These are phyloP conservation scores for Petrocephalus microphthalmus DNA, from an alignment of 2,113 vertebrate genomes.

Conservation along the genomic window DNA sequence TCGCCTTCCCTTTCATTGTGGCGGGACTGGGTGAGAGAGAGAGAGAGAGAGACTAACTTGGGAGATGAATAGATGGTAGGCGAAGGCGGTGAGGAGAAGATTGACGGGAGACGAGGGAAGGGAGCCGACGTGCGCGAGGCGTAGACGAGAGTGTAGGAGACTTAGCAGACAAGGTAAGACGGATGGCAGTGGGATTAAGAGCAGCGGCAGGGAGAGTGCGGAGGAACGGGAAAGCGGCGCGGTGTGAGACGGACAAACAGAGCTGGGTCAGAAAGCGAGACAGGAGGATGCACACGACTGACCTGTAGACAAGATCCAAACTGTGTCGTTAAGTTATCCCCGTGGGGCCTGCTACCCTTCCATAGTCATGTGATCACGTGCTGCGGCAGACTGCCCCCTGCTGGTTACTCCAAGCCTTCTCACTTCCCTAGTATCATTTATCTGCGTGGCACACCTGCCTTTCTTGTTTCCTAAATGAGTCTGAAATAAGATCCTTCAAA, in stretches of 20 bases:
- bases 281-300: background rate
- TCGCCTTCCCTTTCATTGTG: background rate
- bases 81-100: background rate
- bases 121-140: background rate
- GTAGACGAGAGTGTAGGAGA: background rate
- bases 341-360: background rate
- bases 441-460: background rate
- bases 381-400: background rate
- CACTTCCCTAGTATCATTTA: background rate
- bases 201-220: background rate
- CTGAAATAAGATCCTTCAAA: background rate
- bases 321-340: background rate
- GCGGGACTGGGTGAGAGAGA: background rate
- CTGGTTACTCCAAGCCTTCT: background rate
- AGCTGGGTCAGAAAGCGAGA: background rate
- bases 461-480: background rate
- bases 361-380: background rate
- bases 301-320: background rate
- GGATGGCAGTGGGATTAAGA: background rate
- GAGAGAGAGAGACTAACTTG: background rate
- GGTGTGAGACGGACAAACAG: background rate
- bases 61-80: background rate
- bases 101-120: background rate
- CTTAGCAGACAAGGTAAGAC: slow-evolving; percentile 12
- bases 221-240: background rate